These are phyloP conservation scores for Bubo blakistoni DNA, from an alignment of 2,113 vertebrate genomes.

Conservation along the genomic window DNA sequence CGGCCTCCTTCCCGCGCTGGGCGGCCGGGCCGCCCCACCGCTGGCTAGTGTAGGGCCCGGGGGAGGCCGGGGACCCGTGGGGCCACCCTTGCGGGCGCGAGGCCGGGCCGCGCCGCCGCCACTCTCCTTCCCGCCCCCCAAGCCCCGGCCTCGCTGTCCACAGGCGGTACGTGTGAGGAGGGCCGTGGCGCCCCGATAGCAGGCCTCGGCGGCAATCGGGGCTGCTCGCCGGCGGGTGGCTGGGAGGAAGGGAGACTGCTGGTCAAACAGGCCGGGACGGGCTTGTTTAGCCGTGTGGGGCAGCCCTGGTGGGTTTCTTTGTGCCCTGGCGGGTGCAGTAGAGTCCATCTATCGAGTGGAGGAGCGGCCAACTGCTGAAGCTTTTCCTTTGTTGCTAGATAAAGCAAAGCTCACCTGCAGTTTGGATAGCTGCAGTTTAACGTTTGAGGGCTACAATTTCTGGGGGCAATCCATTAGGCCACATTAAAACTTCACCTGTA, in stretches of 20 bases:
- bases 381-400: fast-evolving
- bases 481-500: fast-evolving
- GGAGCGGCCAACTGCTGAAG: fast-evolving
- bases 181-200: background rate
- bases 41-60: background rate
- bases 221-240: too few species aligned
- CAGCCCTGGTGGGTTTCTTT: too few species aligned
- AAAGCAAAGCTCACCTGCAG: fast-evolving
- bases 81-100: too few species aligned
- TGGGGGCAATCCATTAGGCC: fast-evolving
- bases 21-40: background rate
- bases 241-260: background rate
- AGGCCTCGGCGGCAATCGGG: background rate
- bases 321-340: fast-evolving
- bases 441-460: fast-evolving
- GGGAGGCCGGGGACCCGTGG: too few species aligned
- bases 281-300: background rate
- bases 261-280: fast-evolving
- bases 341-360: fast-evolving
- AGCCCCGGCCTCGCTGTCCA: fast-evolving
- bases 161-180: background rate
- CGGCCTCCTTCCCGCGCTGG: too few species aligned
- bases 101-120: background rate
- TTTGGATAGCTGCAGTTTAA: too few species aligned
- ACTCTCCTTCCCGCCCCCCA: too few species aligned